These are phyloP conservation scores for Serripes groenlandicus DNA, from an alignment of 2,888 invertebrate species.

Conservation along the genomic window DNA sequence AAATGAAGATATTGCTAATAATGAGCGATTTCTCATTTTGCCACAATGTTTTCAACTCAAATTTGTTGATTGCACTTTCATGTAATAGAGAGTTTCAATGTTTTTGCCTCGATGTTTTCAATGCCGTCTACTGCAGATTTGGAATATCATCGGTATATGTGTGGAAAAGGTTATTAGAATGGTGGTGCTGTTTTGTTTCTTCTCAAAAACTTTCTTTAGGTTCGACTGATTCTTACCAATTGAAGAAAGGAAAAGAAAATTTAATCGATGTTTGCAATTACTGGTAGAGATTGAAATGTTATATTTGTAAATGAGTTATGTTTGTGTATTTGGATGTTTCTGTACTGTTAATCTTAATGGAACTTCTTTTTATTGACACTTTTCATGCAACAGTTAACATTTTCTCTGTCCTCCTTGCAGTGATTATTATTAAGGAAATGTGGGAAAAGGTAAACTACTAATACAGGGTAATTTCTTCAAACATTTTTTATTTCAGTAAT, in stretches of 20 bases:
- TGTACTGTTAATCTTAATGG: neutral
- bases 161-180: neutral
- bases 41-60: neutral
- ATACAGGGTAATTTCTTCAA: too few species aligned
- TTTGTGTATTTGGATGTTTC: neutral
- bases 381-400: too few species aligned
- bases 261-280: neutral
- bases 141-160: neutral
- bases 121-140: neutral
- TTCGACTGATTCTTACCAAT: neutral
- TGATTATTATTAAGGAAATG: neutral
- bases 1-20: neutral
- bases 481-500: too few species aligned
- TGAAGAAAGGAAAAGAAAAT: neutral
- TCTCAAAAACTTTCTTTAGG: neutral
- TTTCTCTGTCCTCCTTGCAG: neutral
- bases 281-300: neutral
- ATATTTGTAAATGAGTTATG: neutral
- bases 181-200: neutral
- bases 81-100: neutral
- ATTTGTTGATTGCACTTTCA: neutral
- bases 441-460: neutral
- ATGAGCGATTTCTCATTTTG: neutral
- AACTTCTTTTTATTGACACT: neutral
- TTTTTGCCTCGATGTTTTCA: neutral